Conservation (phyloP, 1,140 invertebrate species). For the Macrotrachela quadricornifera region DNA sequence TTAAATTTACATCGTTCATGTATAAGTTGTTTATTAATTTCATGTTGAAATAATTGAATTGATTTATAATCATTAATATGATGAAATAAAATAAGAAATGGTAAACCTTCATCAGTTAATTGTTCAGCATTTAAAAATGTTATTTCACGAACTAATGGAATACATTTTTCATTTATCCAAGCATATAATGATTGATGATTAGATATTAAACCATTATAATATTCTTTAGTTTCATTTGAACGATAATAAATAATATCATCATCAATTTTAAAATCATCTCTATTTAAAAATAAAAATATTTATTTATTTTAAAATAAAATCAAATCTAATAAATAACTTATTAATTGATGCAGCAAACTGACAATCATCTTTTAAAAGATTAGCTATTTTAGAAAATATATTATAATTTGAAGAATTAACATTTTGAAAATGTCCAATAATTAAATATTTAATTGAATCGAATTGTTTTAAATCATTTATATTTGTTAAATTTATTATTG, state of each 20-base stretch:
- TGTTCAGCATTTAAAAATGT: conserved; percentile 97
- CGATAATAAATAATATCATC: too few relatives aligned
- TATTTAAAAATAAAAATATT: too few relatives aligned
- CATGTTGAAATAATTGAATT: conserved; percentile 61
- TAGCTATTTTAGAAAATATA: conserved; percentile 23
- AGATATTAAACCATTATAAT: conserved; percentile 27
- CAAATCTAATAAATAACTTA: too few relatives aligned
- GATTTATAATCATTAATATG: conserved; percentile 58
- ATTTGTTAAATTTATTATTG: too few relatives aligned
- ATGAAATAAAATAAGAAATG: conserved; percentile 91
- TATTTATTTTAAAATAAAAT: too few relatives aligned
- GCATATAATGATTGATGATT: conserved; percentile 38
- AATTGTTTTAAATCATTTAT: too few relatives aligned
- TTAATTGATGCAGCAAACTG: conserved; percentile 43
- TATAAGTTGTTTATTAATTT: conserved; percentile 52
- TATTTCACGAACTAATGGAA: conserved; percentile 53
- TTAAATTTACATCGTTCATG: conserved; percentile 58
- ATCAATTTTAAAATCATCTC: too few relatives aligned
- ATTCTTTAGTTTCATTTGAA: conserved; percentile 12
- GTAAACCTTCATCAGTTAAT: conserved; percentile 88
- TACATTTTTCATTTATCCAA: conserved; percentile 62
- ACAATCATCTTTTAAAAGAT: conserved; percentile 69
- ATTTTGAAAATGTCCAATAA: conserved; percentile 74
- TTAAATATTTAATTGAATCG: conserved; percentile 21
- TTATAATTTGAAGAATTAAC: conserved; percentile 47